A percentile compares a stretch with the other conserved stretches of the same genome.
Conservation (phyloP, 2,888 invertebrate genomes). For the Leptopilina drosophilae region DNA sequence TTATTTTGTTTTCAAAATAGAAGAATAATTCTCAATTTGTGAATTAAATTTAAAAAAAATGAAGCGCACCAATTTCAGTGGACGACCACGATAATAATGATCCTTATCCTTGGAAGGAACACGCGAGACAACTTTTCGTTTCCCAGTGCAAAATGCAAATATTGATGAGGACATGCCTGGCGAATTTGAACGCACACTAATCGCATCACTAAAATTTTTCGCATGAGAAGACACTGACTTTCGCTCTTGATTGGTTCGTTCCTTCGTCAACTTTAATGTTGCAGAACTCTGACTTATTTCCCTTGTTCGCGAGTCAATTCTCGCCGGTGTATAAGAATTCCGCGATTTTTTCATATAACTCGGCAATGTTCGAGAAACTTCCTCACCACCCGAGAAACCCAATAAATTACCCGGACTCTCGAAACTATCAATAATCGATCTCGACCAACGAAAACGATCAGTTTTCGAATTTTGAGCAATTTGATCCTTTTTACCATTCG, state of each 20-base stretch:
- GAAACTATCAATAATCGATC: conserved; percentile 7
- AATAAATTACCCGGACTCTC: conserved; percentile 1
- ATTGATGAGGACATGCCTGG: conserved; percentile 58
- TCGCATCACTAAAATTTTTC: conserved; percentile 61
- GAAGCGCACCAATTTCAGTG: conserved; percentile 66
- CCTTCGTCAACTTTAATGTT: conserved; percentile 62
- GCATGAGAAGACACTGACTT: conserved; percentile 55
- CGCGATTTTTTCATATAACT: conserved; percentile 65
- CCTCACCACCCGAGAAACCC: conserved; percentile 17
- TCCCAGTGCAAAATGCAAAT: conserved; percentile 72
- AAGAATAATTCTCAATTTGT: no score
- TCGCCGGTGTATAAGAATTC: conserved; percentile 64
- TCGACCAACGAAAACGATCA: conserved; percentile 27
- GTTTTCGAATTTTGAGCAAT: neutral
- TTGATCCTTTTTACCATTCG: neutral
- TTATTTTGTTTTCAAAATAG: no score
- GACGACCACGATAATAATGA: conserved; percentile 52
- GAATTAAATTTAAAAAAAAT: conserved; percentile 2
- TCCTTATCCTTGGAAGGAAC: conserved; percentile 51
- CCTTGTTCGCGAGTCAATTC: conserved; percentile 47
- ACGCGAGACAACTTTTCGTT: conserved; percentile 59
- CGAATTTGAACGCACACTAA: conserved; percentile 39
- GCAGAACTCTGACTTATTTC: conserved; percentile 22
- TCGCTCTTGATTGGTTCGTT: conserved; percentile 64
- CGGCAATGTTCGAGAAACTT: conserved; percentile 64